Conservation (phyloP, 2,888 invertebrate genomes). For the Folsomia candida region DNA sequence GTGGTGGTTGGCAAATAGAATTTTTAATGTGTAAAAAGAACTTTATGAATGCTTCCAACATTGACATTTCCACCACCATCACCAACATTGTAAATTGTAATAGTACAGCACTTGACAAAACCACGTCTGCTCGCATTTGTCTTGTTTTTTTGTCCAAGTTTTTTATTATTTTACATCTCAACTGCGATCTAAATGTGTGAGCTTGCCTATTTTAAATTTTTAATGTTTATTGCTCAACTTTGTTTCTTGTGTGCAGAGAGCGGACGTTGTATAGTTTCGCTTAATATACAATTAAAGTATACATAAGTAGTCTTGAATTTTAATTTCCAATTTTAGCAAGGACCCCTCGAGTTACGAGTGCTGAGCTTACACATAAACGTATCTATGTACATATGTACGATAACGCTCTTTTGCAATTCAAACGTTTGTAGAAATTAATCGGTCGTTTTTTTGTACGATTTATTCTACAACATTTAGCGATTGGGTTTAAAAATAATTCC, state of each 20-base stretch:
- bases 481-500: too few relatives aligned
- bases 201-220: conserved; percentile 1
- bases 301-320: neutral
- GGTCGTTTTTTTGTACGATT: too few relatives aligned
- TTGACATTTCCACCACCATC: neutral
- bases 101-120: neutral
- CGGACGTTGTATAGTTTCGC: neutral
- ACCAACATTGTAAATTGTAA: neutral
- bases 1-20: neutral
- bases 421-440: too few relatives aligned
- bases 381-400: too few relatives aligned
- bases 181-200: neutral
- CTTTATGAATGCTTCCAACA: neutral
- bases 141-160: neutral
- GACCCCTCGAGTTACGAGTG: too few relatives aligned
- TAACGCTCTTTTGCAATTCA: too few relatives aligned
- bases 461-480: too few relatives aligned
- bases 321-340: neutral
- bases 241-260: neutral
- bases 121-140: neutral
- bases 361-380: too few relatives aligned
- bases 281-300: conserved; percentile 5
- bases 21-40: conserved; percentile 5
- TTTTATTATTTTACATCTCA: neutral
- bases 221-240: neutral